Conservation (phyloP, 1,140 invertebrate genomes). For the Zaprionus tsacasi region DNA sequence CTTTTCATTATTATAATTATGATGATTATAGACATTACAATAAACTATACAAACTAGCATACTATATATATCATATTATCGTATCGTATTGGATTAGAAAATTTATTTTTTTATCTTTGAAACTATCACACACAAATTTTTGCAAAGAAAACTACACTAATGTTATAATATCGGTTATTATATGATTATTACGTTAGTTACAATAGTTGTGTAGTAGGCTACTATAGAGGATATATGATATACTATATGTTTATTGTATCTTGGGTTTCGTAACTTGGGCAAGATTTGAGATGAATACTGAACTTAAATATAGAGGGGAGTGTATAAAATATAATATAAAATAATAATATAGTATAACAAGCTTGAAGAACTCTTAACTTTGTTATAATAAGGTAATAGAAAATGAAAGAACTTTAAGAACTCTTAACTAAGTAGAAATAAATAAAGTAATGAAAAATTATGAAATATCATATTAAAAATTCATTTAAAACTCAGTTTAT, state of each 20-base stretch:
- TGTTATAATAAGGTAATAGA: too few species aligned
- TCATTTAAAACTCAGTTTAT: background rate
- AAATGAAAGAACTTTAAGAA: background rate
- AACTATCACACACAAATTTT: conserved; percentile 78
- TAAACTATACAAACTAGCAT: conserved; percentile 13
- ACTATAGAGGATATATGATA: conserved; percentile 2
- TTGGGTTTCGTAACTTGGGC: conserved; percentile 1
- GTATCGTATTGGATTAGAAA: conserved; percentile 33
- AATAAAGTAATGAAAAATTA: background rate
- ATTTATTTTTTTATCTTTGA: conserved; percentile 59
- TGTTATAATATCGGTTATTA: conserved; percentile 43
- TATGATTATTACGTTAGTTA: conserved; percentile 20
- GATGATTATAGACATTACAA: background rate
- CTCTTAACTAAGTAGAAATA: background rate
- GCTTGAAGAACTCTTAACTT: too few species aligned
- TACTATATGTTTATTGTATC: background rate
- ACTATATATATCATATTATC: conserved; percentile 20
- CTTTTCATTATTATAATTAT: background rate
- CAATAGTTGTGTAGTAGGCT: conserved; percentile 9
- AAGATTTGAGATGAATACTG: background rate
- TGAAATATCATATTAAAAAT: background rate
- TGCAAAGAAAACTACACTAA: conserved; percentile 54
- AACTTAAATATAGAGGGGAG: background rate
- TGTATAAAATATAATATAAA: background rate
- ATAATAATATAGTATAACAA: too few species aligned